A percentile compares a stretch with the other conserved stretches of the same genome.
Evolutionary conservation across 1,140 invertebrate species (phyloP).

Genomic region (Callitettix versicolor): DNA sequence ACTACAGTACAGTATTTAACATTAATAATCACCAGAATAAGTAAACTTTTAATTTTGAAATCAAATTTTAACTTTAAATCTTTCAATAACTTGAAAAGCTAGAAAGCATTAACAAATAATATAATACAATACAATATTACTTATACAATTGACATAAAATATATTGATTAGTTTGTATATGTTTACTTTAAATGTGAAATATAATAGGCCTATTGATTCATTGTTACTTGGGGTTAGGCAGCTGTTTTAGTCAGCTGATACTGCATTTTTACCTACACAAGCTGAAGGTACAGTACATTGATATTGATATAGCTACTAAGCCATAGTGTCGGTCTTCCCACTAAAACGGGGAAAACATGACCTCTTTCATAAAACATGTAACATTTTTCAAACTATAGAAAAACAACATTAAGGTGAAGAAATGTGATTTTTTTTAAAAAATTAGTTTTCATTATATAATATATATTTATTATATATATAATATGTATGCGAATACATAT

Average conservation of each 20-base stretch:
- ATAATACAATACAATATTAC: background rate
- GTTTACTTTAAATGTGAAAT: background rate
- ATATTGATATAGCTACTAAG: conserved; percentile 8
- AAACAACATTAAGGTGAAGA: conserved; percentile 2
- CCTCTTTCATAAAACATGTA: background rate
- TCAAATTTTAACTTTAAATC: background rate
- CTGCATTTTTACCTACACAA: conserved; percentile 1
- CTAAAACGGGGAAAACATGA: conserved; percentile 13
- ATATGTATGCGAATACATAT: too few relatives aligned
- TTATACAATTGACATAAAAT: conserved; percentile 3
- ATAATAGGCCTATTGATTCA: background rate
- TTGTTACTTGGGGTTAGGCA: conserved; percentile 1
- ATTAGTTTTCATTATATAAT: background rate
- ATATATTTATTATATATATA: background rate
- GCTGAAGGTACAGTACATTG: conserved; percentile 11
- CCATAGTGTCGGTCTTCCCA: conserved; percentile 6
- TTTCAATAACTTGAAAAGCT: background rate
- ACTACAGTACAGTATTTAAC: background rate
- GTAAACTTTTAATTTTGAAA: conserved; percentile 9
- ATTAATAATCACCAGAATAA: background rate
- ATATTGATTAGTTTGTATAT: background rate
- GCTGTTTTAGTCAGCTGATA: background rate
- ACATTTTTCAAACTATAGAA: conserved; percentile 5
- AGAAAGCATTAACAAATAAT: conserved; percentile 4
- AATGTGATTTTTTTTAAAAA: background rate